phyloP scores from a whole-genome alignment of 2,797 vertebrate genomes.

The Ptychadena robeensis region DNA sequence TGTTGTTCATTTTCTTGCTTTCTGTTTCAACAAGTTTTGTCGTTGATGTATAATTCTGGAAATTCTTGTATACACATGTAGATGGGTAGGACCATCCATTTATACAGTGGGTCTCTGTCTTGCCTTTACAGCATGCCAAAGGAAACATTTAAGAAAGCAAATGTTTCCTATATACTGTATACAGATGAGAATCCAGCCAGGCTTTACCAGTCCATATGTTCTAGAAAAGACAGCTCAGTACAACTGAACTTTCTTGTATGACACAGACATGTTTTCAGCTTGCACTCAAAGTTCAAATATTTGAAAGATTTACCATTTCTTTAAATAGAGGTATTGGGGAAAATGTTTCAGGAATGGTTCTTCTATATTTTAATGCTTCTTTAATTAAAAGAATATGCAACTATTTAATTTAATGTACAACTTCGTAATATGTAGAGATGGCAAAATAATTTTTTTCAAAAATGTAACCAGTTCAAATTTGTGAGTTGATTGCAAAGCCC shows the following conservation, averaged over 20 bases:
- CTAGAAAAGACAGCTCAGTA: not conserved
- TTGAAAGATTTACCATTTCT: too few relatives aligned
- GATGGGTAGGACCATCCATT: not conserved
- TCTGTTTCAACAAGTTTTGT: not conserved
- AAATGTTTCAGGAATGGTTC: too few relatives aligned
- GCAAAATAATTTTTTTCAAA: too few relatives aligned
- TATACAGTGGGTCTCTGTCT: not conserved
- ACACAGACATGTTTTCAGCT: not conserved
- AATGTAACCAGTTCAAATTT: too few relatives aligned
- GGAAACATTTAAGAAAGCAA: not conserved
- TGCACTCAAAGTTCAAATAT: too few relatives aligned
- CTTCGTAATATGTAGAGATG: too few relatives aligned
- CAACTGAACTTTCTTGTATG: not conserved
- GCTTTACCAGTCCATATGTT: not conserved
- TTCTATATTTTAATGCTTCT: too few relatives aligned
- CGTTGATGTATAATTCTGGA: not conserved
- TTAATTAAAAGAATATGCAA: too few relatives aligned
- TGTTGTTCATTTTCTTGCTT: slow-evolving; percentile 23
- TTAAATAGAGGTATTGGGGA: too few relatives aligned
- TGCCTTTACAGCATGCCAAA: not conserved
- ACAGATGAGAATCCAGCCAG: not conserved
- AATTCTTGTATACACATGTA: not conserved
- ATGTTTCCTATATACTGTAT: not conserved
- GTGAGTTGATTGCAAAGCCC: too few relatives aligned
- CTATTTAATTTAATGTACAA: too few relatives aligned